Percentiles rank a stretch among this genome's conserved stretches.
Evolutionary conservation across 2,797 vertebrate genomes (phyloP).

Genomic region (Sebastes wilsoni): DNA sequence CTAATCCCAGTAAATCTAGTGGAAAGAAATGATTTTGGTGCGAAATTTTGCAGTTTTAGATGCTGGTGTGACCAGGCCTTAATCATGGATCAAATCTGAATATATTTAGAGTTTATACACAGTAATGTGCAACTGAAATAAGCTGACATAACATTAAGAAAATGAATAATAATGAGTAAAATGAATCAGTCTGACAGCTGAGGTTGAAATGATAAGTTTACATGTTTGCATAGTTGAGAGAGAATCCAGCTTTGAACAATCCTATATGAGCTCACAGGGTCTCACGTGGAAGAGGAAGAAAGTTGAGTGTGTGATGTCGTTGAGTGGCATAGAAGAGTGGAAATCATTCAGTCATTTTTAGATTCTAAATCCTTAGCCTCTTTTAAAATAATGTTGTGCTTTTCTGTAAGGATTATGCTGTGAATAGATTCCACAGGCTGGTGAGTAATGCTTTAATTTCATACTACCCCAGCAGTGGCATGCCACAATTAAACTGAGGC

Average conservation of each 20-base stretch:
- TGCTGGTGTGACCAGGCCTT: neutral
- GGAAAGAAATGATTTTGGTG: neutral
- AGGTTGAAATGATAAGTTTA: neutral
- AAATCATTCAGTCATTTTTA: slow-evolving; percentile 38
- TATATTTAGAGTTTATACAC: neutral
- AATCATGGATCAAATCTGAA: neutral
- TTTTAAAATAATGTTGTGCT: slow-evolving; percentile 33
- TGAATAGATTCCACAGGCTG: slow-evolving; percentile 44
- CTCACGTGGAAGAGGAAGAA: neutral
- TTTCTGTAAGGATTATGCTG: slow-evolving; percentile 51
- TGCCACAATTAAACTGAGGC: slow-evolving; percentile 40
- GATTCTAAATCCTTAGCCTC: slow-evolving; percentile 45
- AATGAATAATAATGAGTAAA: no score
- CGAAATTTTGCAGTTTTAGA: neutral
- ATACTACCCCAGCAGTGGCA: slow-evolving; percentile 30
- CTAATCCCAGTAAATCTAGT: neutral
- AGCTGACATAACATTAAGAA: neutral
- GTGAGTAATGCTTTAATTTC: slow-evolving; percentile 60
- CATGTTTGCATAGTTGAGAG: neutral
- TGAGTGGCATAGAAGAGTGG: neutral
- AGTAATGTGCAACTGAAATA: neutral
- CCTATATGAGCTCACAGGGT: neutral
- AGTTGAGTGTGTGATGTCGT: neutral
- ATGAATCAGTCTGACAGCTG: neutral
- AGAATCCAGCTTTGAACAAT: no score